Base-by-base conservation (phyloP, 2,888 invertebrate genomes). In the Ischnus inquisitorius region DNA sequence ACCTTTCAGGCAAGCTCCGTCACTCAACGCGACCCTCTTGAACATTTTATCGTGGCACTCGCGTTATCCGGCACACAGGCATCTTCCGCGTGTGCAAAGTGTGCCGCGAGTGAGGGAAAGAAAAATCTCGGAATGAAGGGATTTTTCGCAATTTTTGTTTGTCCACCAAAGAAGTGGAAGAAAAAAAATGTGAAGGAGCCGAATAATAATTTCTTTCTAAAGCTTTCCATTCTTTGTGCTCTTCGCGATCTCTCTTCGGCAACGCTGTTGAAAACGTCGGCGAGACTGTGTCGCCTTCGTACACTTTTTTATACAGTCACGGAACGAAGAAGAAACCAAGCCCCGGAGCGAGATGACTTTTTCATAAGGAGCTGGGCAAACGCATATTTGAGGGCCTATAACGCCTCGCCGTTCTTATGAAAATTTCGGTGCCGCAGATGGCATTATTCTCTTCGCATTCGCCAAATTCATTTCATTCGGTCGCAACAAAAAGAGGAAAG, bases 351-450 rank as follows among this genome's bases (percentile, higher is more conserved):
- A 78, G 62, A 75, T 69, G 67, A 82, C 68, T 79, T 79, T 79
- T 82, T 82, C 74, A 69, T 82, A 79, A 82, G 79, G 46, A 69
- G 68, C 79, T 10, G 19, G 74, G 28, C 60, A 79, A 78, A 82
- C 79, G 82, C 78, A 82, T 82, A 82, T 82, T 75, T 82, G 54
- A 82, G 68, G 74, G 68, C 62, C 75, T 68, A 75, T 51, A 81
- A 74, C 82, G 74, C 54, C 34, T 74, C 75, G 8, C 19, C 46
- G 51, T n/a, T 69, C 51, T 82, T 79, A 82, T 82, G 74, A 82
- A 82, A 82, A 82, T 82, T 34, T 82, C 54, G 62, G 57, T 41
- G 43, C 51, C 72, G 39, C 79, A 75, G 69, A 75, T 79, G 79
- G 82, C 74, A 75, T 79, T 82, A 82, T 79, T 79, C 64, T 74